These are phyloP conservation scores for Hestina assimilis DNA, from an alignment of 1,140 invertebrate species.

Conservation along the genomic window DNA sequence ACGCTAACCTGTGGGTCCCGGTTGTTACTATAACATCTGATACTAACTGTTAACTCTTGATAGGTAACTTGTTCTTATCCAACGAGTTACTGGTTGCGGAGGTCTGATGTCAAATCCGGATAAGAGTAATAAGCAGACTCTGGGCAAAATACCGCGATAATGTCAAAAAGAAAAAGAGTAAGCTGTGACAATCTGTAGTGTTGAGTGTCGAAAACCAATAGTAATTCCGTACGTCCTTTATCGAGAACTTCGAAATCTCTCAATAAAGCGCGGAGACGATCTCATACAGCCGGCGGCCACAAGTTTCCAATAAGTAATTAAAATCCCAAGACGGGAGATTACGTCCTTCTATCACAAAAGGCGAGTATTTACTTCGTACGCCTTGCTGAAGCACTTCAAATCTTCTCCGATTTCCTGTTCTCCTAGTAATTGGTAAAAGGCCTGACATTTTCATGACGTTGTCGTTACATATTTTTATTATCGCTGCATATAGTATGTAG, in stretches of 20 bases:
- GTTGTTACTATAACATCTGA: no score
- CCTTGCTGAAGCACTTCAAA: conserved; percentile 54
- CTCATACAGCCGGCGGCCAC: conserved; percentile 70
- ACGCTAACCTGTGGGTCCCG: no score
- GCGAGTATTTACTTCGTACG: conserved; percentile 62
- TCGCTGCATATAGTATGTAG: no score
- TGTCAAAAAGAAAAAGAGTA: no score
- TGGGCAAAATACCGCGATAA: no score
- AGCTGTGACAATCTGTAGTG: no score
- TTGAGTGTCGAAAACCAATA: conserved; percentile 23
- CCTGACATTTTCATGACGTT: conserved; percentile 16
- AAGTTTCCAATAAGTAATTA: conserved; percentile 78
- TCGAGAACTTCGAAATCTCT: conserved; percentile 47
- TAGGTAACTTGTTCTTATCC: no score
- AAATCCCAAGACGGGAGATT: conserved; percentile 70
- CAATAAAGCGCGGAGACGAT: conserved; percentile 68
- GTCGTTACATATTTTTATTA: no score
- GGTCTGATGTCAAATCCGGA: no score
- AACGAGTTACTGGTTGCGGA: no score
- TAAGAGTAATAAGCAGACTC: no score
- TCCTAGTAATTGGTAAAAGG: conserved; percentile 30
- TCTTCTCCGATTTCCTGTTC: conserved; percentile 54
- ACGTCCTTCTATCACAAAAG: conserved; percentile 63
- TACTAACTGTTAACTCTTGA: no score
- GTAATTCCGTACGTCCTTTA: conserved; percentile 32